These are phyloP conservation scores for Hephaestus fuliginosus DNA, from an alignment of 2,797 vertebrate species.

Conservation along the genomic window DNA sequence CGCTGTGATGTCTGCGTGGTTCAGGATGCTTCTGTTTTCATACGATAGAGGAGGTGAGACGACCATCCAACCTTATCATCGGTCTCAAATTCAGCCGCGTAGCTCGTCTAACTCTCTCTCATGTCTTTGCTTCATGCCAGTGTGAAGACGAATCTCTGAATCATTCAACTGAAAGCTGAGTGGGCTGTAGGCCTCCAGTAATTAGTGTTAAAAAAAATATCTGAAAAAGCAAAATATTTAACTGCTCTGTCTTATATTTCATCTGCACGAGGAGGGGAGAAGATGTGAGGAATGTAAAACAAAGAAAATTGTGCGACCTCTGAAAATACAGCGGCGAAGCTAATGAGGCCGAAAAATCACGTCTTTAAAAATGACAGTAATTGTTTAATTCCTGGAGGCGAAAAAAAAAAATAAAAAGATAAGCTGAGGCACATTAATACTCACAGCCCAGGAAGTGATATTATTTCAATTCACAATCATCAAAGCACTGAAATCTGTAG, in stretches of 20 bases:
- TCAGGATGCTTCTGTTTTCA: neutral
- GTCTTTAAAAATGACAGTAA: neutral
- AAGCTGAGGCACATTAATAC: too few relatives aligned
- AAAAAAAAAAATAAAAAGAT: too few relatives aligned
- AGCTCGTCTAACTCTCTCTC: neutral
- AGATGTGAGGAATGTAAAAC: neutral
- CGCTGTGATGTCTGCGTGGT: slow-evolving; percentile 8
- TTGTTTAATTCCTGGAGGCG: neutral
- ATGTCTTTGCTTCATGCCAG: neutral
- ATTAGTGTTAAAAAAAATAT: neutral
- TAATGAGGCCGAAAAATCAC: neutral
- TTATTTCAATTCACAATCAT: neutral
- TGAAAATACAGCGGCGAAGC: too few relatives aligned
- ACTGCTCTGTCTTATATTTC: neutral
- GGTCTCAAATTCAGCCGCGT: neutral
- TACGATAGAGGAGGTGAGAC: too few relatives aligned
- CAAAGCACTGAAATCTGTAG: neutral
- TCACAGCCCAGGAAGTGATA: neutral
- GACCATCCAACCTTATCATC: too few relatives aligned
- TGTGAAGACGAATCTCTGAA: neutral
- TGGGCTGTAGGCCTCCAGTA: neutral
- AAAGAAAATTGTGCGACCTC: neutral
- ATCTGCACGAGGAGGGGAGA: neutral
- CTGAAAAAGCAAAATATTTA: neutral
- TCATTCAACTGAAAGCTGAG: slow-evolving; percentile 3